phyloP scores from a whole-genome alignment of 2,888 invertebrate genomes.

The Tipula lateralis region DNA sequence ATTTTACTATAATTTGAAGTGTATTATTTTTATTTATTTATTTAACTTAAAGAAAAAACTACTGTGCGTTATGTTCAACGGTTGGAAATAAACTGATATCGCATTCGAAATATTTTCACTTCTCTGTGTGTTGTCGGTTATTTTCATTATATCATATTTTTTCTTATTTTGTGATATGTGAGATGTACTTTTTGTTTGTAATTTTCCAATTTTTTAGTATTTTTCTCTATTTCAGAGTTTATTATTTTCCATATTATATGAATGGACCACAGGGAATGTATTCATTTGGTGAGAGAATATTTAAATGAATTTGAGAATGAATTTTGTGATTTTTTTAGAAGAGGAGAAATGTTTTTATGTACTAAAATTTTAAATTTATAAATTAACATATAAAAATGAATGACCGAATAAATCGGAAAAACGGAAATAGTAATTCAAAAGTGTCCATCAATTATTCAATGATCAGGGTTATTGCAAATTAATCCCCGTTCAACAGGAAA shows the following conservation, averaged over 20 bases:
- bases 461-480: no score
- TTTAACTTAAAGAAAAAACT: background rate
- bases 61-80: slow-evolving; percentile 2
- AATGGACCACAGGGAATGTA: background rate
- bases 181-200: background rate
- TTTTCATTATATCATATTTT: background rate
- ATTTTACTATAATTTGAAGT: background rate
- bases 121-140: background rate
- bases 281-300: background rate
- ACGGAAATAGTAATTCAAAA: no score
- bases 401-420: no score
- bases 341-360: background rate
- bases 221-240: background rate
- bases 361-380: background rate
- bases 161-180: background rate
- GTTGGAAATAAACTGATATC: slow-evolving; percentile 2
- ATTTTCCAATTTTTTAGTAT: background rate
- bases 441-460: no score
- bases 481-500: no score
- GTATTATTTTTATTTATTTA: background rate
- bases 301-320: background rate
- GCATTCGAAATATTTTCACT: background rate
- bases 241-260: background rate
- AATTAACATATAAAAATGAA: no score
- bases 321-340: background rate